Evolutionary conservation across 2,797 vertebrate species (phyloP), one percentile per base, ranked within the genome.

Genomic region (Coccyzus lansbergi): DNA sequence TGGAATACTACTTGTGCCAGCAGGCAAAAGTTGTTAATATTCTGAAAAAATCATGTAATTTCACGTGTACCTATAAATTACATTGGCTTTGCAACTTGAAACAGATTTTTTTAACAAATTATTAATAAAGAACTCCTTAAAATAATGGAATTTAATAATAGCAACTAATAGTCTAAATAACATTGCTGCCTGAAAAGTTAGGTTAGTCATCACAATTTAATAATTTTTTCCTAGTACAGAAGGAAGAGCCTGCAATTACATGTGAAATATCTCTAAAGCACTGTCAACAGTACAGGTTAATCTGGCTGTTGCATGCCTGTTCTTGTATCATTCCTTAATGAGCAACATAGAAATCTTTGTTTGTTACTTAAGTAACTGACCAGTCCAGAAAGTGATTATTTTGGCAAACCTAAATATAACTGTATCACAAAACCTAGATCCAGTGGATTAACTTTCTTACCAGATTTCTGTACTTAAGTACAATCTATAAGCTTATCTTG

Each of bases 241-340:
- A 86, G 68, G 51, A 86, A 51, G 9, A 81, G 12, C 84, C 83
- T 89, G 83, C 83, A 95, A 90, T 95, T 90, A 83, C 48, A 88
- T 59, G 33, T 6, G 85, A 87, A 68, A 15, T 91, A 74, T 80
- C 46, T 90, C 83, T 67, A 69, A 70, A 72, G 64, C 76, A 65
- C 90, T 88, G 51, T 77, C 51, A 83, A 71, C 42, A 84, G 48
- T 55, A 65, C 72, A 94, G 86, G 93, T 92, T 65, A 83, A 81
- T 68, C 83, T 65, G 36, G 53, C 62, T 94, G 67, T 71, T 95
- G 87, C 88, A 70, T 96, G 91, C 83, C 94, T 76, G 80, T 80
- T 93, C 71, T 85, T 93, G 69, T 86, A 89, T 74, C 24, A 79
- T 70, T 89, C 78, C 86, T 95, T 80, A 86, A 89, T 63, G n/a